A percentile compares a stretch with the other conserved stretches of the same genome.
Conservation (phyloP, 2,113 vertebrate genomes). For the Limnothrissa miodon region DNA sequence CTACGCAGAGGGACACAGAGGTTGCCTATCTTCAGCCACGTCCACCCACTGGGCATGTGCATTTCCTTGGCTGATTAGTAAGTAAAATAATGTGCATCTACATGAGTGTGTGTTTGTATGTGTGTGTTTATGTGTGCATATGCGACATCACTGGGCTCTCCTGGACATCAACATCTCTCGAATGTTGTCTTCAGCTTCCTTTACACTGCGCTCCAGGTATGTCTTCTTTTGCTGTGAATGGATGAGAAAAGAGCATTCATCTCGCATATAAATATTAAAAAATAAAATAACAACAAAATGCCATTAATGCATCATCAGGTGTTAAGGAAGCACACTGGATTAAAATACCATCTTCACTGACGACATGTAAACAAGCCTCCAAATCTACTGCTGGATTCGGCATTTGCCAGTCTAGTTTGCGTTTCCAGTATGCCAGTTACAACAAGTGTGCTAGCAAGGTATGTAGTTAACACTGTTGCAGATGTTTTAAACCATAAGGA, state of each 20-base stretch:
- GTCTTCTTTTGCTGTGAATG: constrained; percentile 87
- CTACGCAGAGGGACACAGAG: background rate
- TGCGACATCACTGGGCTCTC: constrained; percentile 76
- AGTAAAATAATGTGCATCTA: constrained; percentile 22
- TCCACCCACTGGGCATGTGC: constrained; percentile 20
- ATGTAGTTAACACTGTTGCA: too few species aligned
- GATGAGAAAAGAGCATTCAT: constrained; percentile 44
- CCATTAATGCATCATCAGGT: too few species aligned
- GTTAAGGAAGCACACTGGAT: too few species aligned
- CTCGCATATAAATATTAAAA: background rate
- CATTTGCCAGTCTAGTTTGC: too few species aligned
- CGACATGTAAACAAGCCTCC: too few species aligned
- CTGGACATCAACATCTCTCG: constrained; percentile 94
- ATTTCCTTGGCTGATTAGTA: background rate
- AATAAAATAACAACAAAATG: too few species aligned
- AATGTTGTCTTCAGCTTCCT: constrained; percentile 95
- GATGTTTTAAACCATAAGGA: too few species aligned
- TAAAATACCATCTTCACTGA: too few species aligned
- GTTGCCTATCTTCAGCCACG: background rate
- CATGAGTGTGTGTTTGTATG: background rate
- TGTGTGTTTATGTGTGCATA: background rate
- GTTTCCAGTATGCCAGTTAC: too few species aligned
- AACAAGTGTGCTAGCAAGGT: too few species aligned
- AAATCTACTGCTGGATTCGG: too few species aligned
- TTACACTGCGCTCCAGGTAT: constrained; percentile 92